These are phyloP conservation scores for Polyodon spathula DNA, from an alignment of 2,113 vertebrate genomes.

Conservation along the genomic window DNA sequence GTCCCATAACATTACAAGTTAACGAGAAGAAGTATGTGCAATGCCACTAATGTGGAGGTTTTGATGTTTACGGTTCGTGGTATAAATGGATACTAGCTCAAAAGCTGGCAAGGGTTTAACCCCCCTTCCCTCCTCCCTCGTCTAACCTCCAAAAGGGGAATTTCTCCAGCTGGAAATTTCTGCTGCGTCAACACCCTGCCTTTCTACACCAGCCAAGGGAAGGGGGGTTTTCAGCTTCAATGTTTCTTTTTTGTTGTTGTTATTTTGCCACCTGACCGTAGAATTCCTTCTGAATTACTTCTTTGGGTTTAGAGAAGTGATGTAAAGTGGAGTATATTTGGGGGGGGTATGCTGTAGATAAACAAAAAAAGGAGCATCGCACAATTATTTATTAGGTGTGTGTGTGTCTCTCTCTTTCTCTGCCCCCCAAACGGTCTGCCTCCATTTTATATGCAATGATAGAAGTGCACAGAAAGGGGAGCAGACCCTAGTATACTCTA, in stretches of 20 bases:
- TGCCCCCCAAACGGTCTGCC: slow-evolving; percentile 65
- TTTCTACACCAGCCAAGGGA: slow-evolving; percentile 58
- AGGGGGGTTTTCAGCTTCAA: slow-evolving; percentile 43
- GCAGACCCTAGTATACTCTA: no score
- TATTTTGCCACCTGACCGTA: neutral
- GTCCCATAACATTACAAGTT: slow-evolving; percentile 9
- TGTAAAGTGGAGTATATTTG: slow-evolving; percentile 33
- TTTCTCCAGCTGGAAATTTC: slow-evolving; percentile 88
- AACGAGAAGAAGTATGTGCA: slow-evolving; percentile 19
- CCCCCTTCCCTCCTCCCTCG: slow-evolving; percentile 39
- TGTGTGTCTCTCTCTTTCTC: slow-evolving; percentile 67
- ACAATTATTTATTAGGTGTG: no score
- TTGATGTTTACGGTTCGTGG: slow-evolving; percentile 25
- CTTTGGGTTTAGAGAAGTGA: slow-evolving; percentile 29
- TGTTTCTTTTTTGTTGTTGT: slow-evolving; percentile 15
- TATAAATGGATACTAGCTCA: slow-evolving; percentile 41
- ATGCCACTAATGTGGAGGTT: slow-evolving; percentile 24
- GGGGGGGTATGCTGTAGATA: slow-evolving; percentile 6
- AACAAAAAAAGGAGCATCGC: no score
- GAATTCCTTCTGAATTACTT: neutral
- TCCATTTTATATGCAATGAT: slow-evolving; percentile 67
- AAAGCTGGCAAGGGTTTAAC: slow-evolving; percentile 45
- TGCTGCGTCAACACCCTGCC: slow-evolving; percentile 91
- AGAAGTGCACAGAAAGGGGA: no score
- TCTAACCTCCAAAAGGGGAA: slow-evolving; percentile 76